Conservation (phyloP, 2,888 invertebrate species). For the Drosophila parthenogenetica region DNA sequence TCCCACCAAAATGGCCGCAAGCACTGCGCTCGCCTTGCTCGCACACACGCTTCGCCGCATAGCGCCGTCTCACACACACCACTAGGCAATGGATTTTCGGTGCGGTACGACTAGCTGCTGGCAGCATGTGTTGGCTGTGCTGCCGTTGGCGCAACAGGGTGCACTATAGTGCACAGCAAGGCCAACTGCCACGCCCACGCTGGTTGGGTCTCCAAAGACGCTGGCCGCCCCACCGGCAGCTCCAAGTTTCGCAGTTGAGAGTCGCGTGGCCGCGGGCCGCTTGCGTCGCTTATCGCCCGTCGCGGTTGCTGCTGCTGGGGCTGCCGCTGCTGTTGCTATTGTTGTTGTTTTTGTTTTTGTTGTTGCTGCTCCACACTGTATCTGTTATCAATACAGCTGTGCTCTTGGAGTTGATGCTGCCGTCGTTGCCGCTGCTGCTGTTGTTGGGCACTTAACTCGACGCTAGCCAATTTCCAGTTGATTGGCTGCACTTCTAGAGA, state of each 20-base stretch:
- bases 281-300: conserved; percentile 65
- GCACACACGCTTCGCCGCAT: conserved; percentile 19
- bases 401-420: conserved; percentile 42
- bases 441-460: conserved; percentile 61
- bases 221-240: conserved; percentile 47
- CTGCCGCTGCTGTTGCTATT: conserved; percentile 23
- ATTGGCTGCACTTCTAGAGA: conserved; percentile 79
- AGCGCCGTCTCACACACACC: conserved; percentile 32
- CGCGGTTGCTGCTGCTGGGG: conserved; percentile 38
- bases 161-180: conserved; percentile 54
- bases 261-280: conserved; percentile 68
- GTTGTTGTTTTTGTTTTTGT: conserved; percentile 18
- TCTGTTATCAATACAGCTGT: conserved; percentile 70
- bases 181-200: conserved; percentile 66
- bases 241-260: conserved; percentile 48
- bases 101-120: conserved; percentile 50
- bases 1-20: conserved; percentile 82
- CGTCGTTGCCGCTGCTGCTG: conserved; percentile 14
- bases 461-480: conserved; percentile 78
- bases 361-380: conserved; percentile 30
- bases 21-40: conserved; percentile 33
- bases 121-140: conserved; percentile 4
- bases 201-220: background rate
- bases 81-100: conserved; percentile 30
- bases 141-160: conserved; percentile 67